Percentiles rank a stretch among this genome's conserved stretches.
These are phyloP conservation scores for Nipponia nippon DNA, from an alignment of 2,113 vertebrate genomes.

Conservation along the genomic window DNA sequence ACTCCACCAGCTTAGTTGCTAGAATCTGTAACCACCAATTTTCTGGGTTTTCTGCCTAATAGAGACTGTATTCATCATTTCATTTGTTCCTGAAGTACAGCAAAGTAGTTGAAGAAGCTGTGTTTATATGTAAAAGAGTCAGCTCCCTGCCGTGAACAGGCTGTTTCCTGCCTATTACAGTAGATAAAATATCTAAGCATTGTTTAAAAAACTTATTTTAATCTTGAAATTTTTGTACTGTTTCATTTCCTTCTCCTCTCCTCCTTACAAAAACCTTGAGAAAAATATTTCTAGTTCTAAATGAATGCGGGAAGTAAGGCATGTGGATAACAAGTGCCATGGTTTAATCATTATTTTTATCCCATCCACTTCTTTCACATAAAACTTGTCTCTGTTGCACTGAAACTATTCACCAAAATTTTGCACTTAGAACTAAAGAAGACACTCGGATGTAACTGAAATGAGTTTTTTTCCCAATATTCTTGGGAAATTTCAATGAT, in stretches of 20 bases:
- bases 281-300: not conserved
- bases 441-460: not conserved
- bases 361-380: not conserved
- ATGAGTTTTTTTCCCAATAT: not conserved
- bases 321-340: not conserved
- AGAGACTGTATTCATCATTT: slow-evolving; percentile 17
- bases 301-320: not conserved
- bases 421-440: not conserved
- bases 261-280: not conserved
- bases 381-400: not conserved
- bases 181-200: not conserved
- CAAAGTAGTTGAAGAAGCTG: not conserved
- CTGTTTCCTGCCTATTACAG: not conserved
- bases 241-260: not conserved
- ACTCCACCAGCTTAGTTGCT: not conserved
- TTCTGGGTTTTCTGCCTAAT: not conserved
- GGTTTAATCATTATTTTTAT: not conserved
- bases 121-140: slow-evolving; percentile 10
- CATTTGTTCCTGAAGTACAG: not conserved
- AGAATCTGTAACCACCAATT: slow-evolving; percentile 3
- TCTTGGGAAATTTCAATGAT: not conserved
- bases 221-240: not conserved
- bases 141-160: not conserved
- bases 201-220: not conserved
- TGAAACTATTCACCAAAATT: not conserved